Base-by-base conservation (phyloP, 2,113 vertebrate species). In the Heterotilapia buettikoferi region DNA sequence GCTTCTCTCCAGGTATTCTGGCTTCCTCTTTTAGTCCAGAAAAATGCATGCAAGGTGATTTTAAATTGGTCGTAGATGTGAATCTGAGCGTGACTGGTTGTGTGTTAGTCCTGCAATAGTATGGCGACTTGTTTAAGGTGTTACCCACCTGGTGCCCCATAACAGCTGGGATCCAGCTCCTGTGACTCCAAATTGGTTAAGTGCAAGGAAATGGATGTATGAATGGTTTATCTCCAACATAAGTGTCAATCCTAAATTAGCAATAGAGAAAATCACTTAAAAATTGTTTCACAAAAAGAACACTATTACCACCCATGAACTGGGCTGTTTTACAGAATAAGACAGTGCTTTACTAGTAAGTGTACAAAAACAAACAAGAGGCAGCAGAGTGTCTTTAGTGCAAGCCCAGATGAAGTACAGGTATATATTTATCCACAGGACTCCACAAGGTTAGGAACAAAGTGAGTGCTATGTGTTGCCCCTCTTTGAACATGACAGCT, bases 401-500 rank as follows among this genome's bases (percentile, higher is more conserved):
- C 38, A 68, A 5, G 61, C 68, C 61, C n/a, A 57, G 84, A 90
- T 88, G 47, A 54, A 53, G 89, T 87, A 68, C 61, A 66, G 33
- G 10, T 68, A 84, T 84, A 33, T 52, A 31, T 1, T 73, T 90
- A 56, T 95, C 94, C 95, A 36, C 47, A 19, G 84, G 93, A 45
- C 24, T 83, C 21, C 13, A 90, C 24, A 66, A 92, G 87, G 83
- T 94, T 92, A 92, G 89, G 76, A 31, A 9, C 31, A 89, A 91
- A 91, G 40, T 36, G 91, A 91, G 83, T 9, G 8, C 54, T 66
- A 33, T 89, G 53, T 85, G 56, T 76, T 66, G 56, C 88, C 90
- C 47, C 91, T 31, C 86, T 92, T 73, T 95, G 86, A 92, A 92
- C 92, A 80, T 18, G 88, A 90, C 36, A 61, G 84, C 7, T 79